A percentile compares a stretch with the other conserved stretches of the same genome.
These are phyloP conservation scores for Erinaceus europaeus DNA, from an alignment of 2,113 vertebrate genomes.

Conservation along the genomic window DNA sequence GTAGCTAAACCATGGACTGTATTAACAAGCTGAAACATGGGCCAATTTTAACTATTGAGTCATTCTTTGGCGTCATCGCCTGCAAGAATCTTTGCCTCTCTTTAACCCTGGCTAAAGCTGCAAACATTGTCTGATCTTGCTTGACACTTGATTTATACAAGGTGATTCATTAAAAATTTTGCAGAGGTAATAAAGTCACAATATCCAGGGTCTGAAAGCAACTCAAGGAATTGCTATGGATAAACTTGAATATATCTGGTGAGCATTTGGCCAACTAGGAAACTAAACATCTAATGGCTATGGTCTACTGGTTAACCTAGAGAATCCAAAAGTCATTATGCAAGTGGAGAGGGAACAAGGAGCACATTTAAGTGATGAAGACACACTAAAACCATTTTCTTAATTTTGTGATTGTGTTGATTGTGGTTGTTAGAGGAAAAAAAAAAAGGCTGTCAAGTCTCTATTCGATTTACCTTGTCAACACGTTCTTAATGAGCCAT, in stretches of 20 bases:
- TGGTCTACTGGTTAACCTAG: not conserved
- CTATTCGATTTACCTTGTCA: not conserved
- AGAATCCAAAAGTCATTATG: not conserved
- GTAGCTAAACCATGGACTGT: not conserved
- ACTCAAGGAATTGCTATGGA: not conserved
- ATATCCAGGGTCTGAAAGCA: not conserved
- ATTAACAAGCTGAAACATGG: slow-evolving; percentile 69
- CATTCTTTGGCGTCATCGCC: slow-evolving; percentile 55
- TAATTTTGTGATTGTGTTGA: not conserved
- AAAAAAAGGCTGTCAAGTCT: not conserved
- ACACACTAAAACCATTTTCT: not conserved
- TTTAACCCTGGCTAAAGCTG: slow-evolving; percentile 70
- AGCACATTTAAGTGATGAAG: not conserved
- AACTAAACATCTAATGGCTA: not conserved
- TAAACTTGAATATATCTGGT: not conserved
- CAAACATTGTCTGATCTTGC: slow-evolving; percentile 74
- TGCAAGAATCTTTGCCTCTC: slow-evolving; percentile 54
- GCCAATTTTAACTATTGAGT: slow-evolving; percentile 55
- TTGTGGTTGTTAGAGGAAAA: not conserved
- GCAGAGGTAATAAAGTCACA: slow-evolving; percentile 4
- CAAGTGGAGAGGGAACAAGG: not conserved
- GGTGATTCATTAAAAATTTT: slow-evolving; percentile 23
- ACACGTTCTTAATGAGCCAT: not conserved
- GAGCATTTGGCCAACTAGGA: not conserved
- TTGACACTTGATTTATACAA: slow-evolving; percentile 34